Evolutionary conservation across 2,797 vertebrate genomes (phyloP).

Genomic region (Chiroxiphia lanceolata): DNA sequence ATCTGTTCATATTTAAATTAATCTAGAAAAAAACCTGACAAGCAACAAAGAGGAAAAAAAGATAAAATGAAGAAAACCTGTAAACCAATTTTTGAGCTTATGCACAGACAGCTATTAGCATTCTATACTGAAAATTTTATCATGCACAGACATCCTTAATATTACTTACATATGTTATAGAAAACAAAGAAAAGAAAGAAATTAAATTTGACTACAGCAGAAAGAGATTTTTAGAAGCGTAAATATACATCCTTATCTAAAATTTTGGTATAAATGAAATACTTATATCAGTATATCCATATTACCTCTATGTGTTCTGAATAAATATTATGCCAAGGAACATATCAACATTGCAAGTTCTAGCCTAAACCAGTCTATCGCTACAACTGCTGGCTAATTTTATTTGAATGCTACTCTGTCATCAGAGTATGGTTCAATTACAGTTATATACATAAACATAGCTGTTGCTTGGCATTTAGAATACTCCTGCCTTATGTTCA

Average conservation of each 20-base stretch:
- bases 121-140: constrained; percentile 21
- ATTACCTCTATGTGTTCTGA: constrained; percentile 15
- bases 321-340: constrained; percentile 56
- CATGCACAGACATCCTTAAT: constrained; percentile 1
- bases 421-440: constrained; percentile 38
- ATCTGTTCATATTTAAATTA: neutral
- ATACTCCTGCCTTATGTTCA: constrained; percentile 10
- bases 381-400: constrained; percentile 50
- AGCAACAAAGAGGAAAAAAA: neutral
- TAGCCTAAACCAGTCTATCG: neutral
- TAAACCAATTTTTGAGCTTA: neutral
- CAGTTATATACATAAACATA: constrained; percentile 35
- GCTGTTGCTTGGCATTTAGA: constrained; percentile 24
- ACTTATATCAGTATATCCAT: neutral
- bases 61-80: neutral
- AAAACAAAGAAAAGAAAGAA: constrained; percentile 27
- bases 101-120: neutral
- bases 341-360: constrained; percentile 26
- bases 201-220: constrained; percentile 43
- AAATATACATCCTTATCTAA: constrained; percentile 21
- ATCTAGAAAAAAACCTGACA: neutral
- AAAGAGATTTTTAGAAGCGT: constrained; percentile 26
- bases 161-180: constrained; percentile 36
- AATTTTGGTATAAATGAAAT: constrained; percentile 38
- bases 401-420: constrained; percentile 14